These are phyloP conservation scores for Coenobita brevimanus DNA, from an alignment of 1,140 invertebrate genomes.

Conservation along the genomic window DNA sequence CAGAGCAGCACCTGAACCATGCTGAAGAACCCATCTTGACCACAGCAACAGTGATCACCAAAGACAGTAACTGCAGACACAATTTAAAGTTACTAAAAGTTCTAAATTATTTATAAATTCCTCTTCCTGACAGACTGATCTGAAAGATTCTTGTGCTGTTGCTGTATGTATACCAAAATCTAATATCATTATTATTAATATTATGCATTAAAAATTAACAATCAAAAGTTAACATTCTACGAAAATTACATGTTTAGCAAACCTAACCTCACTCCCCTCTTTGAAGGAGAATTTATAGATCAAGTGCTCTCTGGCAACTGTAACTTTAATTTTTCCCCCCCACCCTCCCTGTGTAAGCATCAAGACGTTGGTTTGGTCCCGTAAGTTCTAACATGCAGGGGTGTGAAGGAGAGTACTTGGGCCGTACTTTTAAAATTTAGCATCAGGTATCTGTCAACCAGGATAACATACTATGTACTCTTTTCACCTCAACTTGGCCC, in stretches of 20 bases:
- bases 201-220: constrained; percentile 40
- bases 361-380: constrained; percentile 53
- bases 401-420: not conserved
- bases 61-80: no score
- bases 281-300: constrained; percentile 3
- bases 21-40: no score
- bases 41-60: no score
- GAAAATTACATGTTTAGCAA: constrained; percentile 17
- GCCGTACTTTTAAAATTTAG: no score
- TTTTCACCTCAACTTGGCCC: no score
- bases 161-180: not conserved
- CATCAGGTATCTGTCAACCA: no score
- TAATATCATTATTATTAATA: constrained; percentile 6
- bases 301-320: constrained; percentile 23
- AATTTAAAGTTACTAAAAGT: no score
- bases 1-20: no score
- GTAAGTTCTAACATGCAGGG: constrained; percentile 64
- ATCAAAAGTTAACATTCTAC: constrained; percentile 32
- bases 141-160: not conserved
- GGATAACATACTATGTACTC: no score
- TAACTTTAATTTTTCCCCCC: not conserved
- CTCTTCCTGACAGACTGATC: no score
- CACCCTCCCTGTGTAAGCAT: constrained; percentile 49
- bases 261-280: constrained; percentile 18
- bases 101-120: no score